These are phyloP conservation scores for Melanaphis sacchari DNA, from an alignment of 1,140 invertebrate species.

Conservation along the genomic window DNA sequence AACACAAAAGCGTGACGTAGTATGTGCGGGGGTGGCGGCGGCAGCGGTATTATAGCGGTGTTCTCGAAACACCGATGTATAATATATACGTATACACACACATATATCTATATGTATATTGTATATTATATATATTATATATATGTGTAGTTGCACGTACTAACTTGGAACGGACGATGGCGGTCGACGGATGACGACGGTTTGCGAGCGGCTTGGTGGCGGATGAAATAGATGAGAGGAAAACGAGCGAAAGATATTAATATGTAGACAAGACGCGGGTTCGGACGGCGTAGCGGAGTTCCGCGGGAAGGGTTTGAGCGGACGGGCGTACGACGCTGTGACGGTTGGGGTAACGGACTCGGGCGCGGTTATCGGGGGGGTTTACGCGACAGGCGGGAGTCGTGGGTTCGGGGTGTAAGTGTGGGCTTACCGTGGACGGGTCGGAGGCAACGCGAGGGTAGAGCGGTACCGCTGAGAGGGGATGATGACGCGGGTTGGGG, in stretches of 20 bases:
- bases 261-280: neutral
- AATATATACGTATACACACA: neutral
- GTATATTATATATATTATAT: no score
- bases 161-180: neutral
- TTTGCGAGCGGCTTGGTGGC: neutral
- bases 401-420: neutral
- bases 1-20: neutral
- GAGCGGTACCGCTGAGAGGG: neutral
- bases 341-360: neutral
- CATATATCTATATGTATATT: no score
- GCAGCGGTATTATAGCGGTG: neutral
- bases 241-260: constrained; percentile 42
- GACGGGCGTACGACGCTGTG: neutral
- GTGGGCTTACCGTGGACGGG: neutral
- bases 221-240: constrained; percentile 17
- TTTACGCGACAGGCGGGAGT: neutral
- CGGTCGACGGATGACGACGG: neutral
- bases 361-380: neutral
- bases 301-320: neutral
- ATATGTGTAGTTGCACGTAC: neutral
- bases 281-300: neutral
- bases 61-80: neutral
- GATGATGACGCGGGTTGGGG: neutral
- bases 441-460: neutral
- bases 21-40: neutral